Evolutionary conservation across 2,888 invertebrate genomes (phyloP).

Genomic region (Ligdia adustata): DNA sequence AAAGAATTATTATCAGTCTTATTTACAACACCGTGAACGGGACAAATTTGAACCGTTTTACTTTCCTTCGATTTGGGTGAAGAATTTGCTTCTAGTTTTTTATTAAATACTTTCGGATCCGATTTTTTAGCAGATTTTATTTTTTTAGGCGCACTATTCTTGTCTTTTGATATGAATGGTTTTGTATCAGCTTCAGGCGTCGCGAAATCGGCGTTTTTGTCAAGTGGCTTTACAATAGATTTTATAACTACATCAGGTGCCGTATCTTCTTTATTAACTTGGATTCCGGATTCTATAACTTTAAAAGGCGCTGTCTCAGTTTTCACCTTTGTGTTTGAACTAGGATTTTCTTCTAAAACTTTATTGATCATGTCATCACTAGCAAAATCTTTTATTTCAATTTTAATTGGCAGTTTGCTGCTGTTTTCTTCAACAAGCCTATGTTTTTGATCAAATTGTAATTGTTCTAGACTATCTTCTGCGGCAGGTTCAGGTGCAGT

Average conservation of each 20-base stretch:
- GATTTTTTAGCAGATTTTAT: conserved; percentile 10
- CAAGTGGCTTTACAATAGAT: not conserved
- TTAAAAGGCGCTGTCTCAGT: not conserved
- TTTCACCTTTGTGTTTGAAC: not conserved
- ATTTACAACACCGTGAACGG: conserved; percentile 14
- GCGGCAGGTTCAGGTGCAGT: not conserved
- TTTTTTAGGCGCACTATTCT: conserved; percentile 14
- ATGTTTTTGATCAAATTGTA: no score
- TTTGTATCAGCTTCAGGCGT: not conserved
- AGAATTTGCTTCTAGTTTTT: conserved; percentile 1
- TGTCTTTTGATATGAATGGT: conserved; percentile 5
- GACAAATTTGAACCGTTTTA: conserved; percentile 22
- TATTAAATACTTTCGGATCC: conserved; percentile 1
- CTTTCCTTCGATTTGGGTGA: conserved; percentile 5
- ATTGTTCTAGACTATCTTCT: not conserved
- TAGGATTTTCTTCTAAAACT: not conserved
- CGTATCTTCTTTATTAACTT: not conserved
- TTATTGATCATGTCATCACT: not conserved
- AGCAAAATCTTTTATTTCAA: no score
- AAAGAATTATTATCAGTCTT: conserved; percentile 14
- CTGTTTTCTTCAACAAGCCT: no score
- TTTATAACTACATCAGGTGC: not conserved
- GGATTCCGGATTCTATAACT: no score
- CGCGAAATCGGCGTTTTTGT: not conserved
- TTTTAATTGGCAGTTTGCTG: no score